Base-by-base conservation (phyloP, 2,797 vertebrate genomes). In the Gobio occitaniae region DNA sequence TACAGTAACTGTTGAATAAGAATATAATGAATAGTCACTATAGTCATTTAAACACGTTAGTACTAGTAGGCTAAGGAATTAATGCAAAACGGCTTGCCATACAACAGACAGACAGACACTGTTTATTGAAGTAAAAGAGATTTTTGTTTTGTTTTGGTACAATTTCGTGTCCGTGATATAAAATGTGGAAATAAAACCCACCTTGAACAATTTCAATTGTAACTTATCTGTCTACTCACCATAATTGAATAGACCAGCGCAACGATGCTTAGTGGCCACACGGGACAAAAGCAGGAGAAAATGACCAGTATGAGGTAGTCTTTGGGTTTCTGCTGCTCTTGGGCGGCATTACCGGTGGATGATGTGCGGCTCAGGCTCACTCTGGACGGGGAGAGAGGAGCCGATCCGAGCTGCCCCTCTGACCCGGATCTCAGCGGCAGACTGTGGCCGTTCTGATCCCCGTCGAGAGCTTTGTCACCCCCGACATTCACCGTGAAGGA, bases 221-320 rank as follows among this genome's bases (percentile, higher is more conserved):
- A 71, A 41, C 56, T 48, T 54, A 54, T 9, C 6, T 19, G 63
- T 52, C 47, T 70, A 90, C 97, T 96, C 90, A 98, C 98, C 98
- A 99, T 98, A 90, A 99, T 96, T 85, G 98, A 98, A 92, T 97
- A 99, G 79, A 98, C 97, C 91, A 99, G 92, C 0, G 92, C 98
- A 38, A 99, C 96, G 88, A 99, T 96, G 95, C 97, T 99, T 94
- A 99, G 90, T 83, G 98, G 98, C 97, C 98, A 99, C 70, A 98
- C 95, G 0, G 97, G 98, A 92, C 96, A 99, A 94, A 99, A 97
- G 93, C 98, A 99, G 90, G 98, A 97, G 83, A 96, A 65, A 86
- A 99, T 98, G 92, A 97, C 97, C 82, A 98, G 94, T 88, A 97
- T 86, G 82, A 98, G 96, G 89, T 98, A 98, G 91, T 98, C 97